Evolutionary conservation across 64 coral and sea anemone genomes (phyloP), one percentile per base, ranked within the genome.

Genomic region (Montipora efflorescens): DNA sequence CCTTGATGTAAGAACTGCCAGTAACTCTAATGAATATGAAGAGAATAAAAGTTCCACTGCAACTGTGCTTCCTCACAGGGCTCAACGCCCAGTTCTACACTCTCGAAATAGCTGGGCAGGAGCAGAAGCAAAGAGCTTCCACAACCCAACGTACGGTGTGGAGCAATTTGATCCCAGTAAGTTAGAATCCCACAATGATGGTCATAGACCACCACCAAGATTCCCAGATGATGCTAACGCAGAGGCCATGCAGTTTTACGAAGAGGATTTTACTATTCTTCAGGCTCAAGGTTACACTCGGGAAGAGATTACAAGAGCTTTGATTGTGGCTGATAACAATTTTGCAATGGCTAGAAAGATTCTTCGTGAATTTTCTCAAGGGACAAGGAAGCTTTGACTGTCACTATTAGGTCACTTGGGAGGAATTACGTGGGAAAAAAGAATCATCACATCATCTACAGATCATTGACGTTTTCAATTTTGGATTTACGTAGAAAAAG

Each of bases 331-430:
- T 4, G 98, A 99, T 6, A 99, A 99, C 80, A 99, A 99, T 80
- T 99, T 99, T 96, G 98, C 98, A 58, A 96, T 99, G 98, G 98
- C 98, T 48, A 94, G 98, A 81, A 99, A 99, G 90, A 99, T 99
- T 64, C 81, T 99, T 1, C 95, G 95, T 59, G 95, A 96, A 58
- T 99, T 98, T 90, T 89, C 83, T 82, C 89, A 94, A 71, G 82
- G 82, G 18, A 71, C 82, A 10, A 86, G 82, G 8, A 86, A 86
- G 66, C 66, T 86, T 5, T 86, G 66, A 86, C 5, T 71, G 4
- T 48, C 47, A 50, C 1, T 48, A 1, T 16, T 19, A 14, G 49
- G 7, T 49, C 6, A 16, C 47, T 19, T 36, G 23, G 22, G 13
- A 48, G 14, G 4, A 46, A 5, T 49, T 15, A 78, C 43, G 46